A percentile compares a stretch with the other conserved stretches of the same genome.
Conservation (phyloP, 2,113 vertebrate species). For the Strigops habroptila region DNA sequence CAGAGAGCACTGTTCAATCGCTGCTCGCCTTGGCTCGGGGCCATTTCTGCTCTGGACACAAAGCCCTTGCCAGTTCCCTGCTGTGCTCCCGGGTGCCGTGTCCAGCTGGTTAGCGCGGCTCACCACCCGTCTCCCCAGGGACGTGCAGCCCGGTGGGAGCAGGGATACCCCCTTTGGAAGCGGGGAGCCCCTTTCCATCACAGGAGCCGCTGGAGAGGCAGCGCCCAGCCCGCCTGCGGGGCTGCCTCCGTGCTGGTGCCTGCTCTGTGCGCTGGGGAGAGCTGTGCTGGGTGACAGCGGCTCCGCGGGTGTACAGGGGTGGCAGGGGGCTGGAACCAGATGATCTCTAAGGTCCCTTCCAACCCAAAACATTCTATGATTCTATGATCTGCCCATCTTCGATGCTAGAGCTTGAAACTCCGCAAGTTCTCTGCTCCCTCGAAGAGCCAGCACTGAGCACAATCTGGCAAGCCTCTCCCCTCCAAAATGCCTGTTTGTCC, state of each 20-base stretch:
- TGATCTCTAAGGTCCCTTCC: background rate
- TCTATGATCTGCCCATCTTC: background rate
- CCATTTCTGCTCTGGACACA: background rate
- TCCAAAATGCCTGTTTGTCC: background rate
- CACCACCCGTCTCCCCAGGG: background rate
- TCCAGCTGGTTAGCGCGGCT: background rate
- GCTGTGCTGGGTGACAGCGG: background rate
- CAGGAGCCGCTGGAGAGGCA: background rate
- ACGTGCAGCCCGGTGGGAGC: accelerated
- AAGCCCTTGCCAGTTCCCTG: background rate
- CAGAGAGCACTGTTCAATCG: slow-evolving; percentile 20
- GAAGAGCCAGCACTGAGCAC: background rate
- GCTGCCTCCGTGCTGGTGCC: background rate
- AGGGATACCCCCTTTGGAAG: background rate
- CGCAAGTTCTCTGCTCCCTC: background rate
- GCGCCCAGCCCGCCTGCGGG: background rate
- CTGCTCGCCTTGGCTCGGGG: background rate
- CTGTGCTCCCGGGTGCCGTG: accelerated
- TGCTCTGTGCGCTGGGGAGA: background rate
- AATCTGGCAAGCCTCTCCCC: background rate
- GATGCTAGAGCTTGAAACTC: background rate
- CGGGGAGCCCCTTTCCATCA: background rate
- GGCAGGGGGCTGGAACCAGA: background rate
- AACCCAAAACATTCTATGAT: background rate
- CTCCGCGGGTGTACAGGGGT: background rate